Base-by-base conservation (phyloP, 2,797 vertebrate species). In the Anas bernieri region DNA sequence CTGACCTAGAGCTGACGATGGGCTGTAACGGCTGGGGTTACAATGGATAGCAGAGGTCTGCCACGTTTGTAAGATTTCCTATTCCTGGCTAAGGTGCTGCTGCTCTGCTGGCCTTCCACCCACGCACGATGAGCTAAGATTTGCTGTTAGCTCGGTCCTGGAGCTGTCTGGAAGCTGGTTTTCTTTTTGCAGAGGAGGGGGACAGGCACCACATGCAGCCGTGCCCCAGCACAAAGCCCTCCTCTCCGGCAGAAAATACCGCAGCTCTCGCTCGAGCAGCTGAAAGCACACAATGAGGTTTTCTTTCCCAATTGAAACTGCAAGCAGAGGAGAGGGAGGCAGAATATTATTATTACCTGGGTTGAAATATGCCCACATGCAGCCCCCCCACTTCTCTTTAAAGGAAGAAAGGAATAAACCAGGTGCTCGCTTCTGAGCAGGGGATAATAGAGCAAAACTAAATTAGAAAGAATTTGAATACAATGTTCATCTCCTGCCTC, bases 61-160 rank as follows among this genome's bases (percentile, higher is more conserved):
- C 41, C 0, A 0, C 1, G 2, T 14, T 9, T 33, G 50, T 28
- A 7, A 43, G 52, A 55, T 35, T 70, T 62, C 43, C 41, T 26
- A 7, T 22, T 31, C 26, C 16, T 11, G n/a, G 12, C 41, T 5
- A 9, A 13, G 58, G 13, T 3, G 25, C 4, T 48, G 18, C 63
- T 77, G 66, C 78, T 62, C 37, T 8, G 13, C 43, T 1, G 16
- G 25, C 26, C 52, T 18, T 26, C 6, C 35, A 7, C 73, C 52
- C 14, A 35, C 69, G 22, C 12, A 25, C 22, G 4, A 33, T 8
- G 22, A 33, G 48, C 15, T 30, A 1, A 1, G 28, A 6, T 8
- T 9, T 48, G 30, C 41, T 41, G 7, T 10, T 6, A 2, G 7
- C 6, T 43, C 6, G 30, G 18, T 17, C 62, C 59, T 52, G 37